Base-by-base conservation (phyloP, 2,113 vertebrate genomes). In the Todiramphus chloris region DNA sequence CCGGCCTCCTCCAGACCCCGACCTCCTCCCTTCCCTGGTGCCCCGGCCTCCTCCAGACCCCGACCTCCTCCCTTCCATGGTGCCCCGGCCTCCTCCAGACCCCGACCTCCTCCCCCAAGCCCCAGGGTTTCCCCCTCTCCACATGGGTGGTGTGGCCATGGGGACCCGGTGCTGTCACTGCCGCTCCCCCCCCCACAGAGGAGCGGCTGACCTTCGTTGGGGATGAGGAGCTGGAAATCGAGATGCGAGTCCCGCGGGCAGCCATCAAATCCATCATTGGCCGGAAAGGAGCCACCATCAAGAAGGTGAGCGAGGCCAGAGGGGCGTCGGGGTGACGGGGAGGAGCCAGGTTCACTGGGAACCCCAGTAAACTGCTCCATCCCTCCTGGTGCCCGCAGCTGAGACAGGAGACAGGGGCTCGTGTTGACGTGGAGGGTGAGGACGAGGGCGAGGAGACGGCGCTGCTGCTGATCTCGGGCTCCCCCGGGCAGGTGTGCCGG, bases 381-480 rank as follows among this genome's bases (percentile, higher is more conserved):
- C 35, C 4, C 3, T 1, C 33, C 6, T 20, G 44, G 31, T 76
- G 63, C 84, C 81, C 24, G 9, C 95, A 99, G 99, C 97, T 99
- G 53, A 93, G 83, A 59, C 98, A 98, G 53, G 98, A 98, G 83
- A 98, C 98, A 3, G 98, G 98, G 0, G 98, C 99, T 18, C 97
- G 89, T 11, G 98, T 99, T 21, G 96, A 97, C 3, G 70, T 98
- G 75, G 96, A 97, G 78, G 58, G 59, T 0, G 97, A 96, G n/a
- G 98, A 98, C 2, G 90, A 96, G 50, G 95, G 75, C 0, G 79
- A 93, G 0, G 97, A 98, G 53, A 87, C 97, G 2, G 93, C 95
- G 48, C 48, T 50, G 76, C 98, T 99, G 91, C 98, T 98, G 28
- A 98, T 99, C 90, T 97, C 98, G 17, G 99, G 99, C 31, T 98